These are phyloP conservation scores for Anguilla pacifica DNA, from an alignment of 2,797 vertebrate species.

Conservation along the genomic window DNA sequence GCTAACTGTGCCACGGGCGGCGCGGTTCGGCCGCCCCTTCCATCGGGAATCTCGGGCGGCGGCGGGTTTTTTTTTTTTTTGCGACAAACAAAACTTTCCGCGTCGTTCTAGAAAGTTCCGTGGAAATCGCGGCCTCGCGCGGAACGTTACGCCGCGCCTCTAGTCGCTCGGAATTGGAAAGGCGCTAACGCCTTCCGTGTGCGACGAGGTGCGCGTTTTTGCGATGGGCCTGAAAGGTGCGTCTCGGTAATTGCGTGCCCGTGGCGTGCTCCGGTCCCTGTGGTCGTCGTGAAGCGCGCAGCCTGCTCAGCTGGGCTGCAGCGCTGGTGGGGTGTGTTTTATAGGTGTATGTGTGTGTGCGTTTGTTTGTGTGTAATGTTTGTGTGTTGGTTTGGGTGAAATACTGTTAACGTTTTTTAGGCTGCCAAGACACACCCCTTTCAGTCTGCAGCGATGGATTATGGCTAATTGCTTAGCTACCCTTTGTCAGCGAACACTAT, in stretches of 20 bases:
- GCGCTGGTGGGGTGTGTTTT: too few species aligned
- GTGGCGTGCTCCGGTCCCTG: neutral
- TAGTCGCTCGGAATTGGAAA: neutral
- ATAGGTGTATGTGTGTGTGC: too few species aligned
- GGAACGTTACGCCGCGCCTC: neutral
- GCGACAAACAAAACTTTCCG: neutral
- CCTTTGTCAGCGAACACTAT: neutral
- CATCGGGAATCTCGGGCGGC: neutral
- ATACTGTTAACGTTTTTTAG: too few species aligned
- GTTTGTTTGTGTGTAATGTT: too few species aligned
- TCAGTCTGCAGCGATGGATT: neutral
- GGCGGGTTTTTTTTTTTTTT: neutral
- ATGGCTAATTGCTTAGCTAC: neutral
- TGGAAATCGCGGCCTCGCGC: neutral
- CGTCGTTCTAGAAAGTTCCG: neutral
- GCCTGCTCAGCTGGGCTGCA: neutral
- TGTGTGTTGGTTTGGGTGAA: neutral
- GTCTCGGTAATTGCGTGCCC: neutral
- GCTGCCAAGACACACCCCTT: neutral
- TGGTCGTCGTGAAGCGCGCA: neutral
- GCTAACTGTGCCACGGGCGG: neutral
- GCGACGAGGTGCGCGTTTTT: neutral
- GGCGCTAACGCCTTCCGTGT: neutral
- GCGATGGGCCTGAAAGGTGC: neutral
- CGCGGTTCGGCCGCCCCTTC: neutral